These are phyloP conservation scores for Drosophila tani DNA, from an alignment of 1,140 invertebrate species.

Conservation along the genomic window DNA sequence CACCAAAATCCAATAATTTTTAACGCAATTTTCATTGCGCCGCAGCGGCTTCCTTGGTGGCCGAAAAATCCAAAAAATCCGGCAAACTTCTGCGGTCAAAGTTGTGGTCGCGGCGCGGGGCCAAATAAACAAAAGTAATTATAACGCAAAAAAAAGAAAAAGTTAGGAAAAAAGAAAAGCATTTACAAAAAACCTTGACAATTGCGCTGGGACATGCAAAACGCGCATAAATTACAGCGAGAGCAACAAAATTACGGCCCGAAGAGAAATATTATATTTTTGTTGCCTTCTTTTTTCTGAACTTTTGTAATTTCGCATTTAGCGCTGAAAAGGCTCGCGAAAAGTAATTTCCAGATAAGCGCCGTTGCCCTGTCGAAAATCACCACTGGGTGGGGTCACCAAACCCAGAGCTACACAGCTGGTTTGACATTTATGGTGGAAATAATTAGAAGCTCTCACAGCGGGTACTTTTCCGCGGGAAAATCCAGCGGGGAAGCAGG, in stretches of 20 bases:
- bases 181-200: slow-evolving; percentile 76
- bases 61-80: slow-evolving; percentile 4
- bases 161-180: slow-evolving; percentile 13
- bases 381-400: slow-evolving; percentile 25
- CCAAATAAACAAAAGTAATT: slow-evolving; percentile 63
- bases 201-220: slow-evolving; percentile 80
- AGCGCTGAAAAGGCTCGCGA: slow-evolving; percentile 51
- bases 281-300: slow-evolving; percentile 18
- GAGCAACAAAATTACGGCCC: slow-evolving; percentile 18
- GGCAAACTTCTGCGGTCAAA: slow-evolving; percentile 46
- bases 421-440: slow-evolving; percentile 76
- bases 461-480: slow-evolving; percentile 23
- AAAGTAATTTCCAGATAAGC: slow-evolving; percentile 73
- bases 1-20: slow-evolving; percentile 55
- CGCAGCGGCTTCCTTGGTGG: slow-evolving; percentile 28
- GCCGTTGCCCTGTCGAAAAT: slow-evolving; percentile 17
- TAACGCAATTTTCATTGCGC: slow-evolving; percentile 43
- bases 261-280: slow-evolving; percentile 29
- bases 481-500: neutral
- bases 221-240: slow-evolving; percentile 74
- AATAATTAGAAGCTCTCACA: slow-evolving; percentile 71
- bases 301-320: slow-evolving; percentile 71
- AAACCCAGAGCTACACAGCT: slow-evolving; percentile 38
- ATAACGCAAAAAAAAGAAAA: slow-evolving; percentile 54
- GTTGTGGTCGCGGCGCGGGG: slow-evolving; percentile 17